A percentile compares a stretch with the other conserved stretches of the same genome.
These are phyloP conservation scores for Melanerpes formicivorus DNA, from an alignment of 2,113 vertebrate species.

Conservation along the genomic window DNA sequence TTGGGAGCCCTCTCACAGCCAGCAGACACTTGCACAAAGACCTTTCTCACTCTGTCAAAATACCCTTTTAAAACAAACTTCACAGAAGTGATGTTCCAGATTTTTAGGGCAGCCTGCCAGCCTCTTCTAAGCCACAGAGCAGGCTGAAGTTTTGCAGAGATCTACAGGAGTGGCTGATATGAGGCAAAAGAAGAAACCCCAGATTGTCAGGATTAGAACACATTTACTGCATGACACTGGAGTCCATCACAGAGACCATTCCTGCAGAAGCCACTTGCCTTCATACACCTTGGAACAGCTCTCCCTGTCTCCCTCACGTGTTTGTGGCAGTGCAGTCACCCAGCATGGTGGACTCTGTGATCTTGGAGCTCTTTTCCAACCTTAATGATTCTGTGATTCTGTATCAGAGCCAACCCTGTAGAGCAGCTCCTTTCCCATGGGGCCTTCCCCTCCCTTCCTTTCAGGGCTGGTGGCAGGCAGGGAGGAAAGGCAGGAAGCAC, in stretches of 20 bases:
- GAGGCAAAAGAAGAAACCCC: background rate
- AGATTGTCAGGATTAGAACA: background rate
- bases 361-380: no score
- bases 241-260: background rate
- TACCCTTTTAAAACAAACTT: background rate
- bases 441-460: background rate
- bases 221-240: background rate
- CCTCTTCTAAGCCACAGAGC: background rate
- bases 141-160: background rate
- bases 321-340: background rate
- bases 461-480: background rate
- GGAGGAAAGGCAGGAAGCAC: background rate
- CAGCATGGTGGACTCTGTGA: background rate
- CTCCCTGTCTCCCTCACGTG: accelerated
- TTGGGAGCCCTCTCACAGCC: background rate
- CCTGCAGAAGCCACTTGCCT: background rate
- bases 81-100: background rate
- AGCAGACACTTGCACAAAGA: background rate
- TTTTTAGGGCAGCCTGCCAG: background rate
- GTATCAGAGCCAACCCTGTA: background rate
- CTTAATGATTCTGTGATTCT: no score
- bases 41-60: background rate
- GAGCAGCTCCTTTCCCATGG: background rate
- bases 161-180: background rate
- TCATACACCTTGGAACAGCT: accelerated